Base-by-base conservation (phyloP, 1,140 invertebrate species). In the Meloidogyne floridensis region DNA sequence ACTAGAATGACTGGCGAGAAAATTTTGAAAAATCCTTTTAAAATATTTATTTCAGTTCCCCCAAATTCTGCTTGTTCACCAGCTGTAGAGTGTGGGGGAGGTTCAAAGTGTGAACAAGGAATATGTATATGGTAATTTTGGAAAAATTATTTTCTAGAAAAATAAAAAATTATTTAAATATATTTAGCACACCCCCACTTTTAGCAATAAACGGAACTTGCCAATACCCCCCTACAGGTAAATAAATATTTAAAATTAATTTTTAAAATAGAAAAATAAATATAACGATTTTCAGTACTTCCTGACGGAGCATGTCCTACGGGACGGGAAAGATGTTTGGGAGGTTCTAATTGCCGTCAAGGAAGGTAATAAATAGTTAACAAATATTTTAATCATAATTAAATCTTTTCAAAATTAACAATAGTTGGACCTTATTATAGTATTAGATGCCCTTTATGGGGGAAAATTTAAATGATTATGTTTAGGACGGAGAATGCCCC, bases 141-240 rank as follows among this genome's bases (percentile, higher is more conserved):
- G 32, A 32, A 54, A 32, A 42, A 42, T 71, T 18, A 42, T 71
- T 32, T 32, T 18, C 70, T 42, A 71, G 5, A 6, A 47, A 47
- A 47, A 47, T 11, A 53, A 75, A 75, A 20, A 75, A n/a, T 76
- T n/a, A 8, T n/a, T 18, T 47, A 54, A 75, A 43, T 51, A 75
- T 32, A 20, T 75, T 10, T 10, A 79, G 77, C 70, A 47, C 81
- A 15, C 9, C 74, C 10, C 86, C 86, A 13, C 53, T 86, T 32
- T 65, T 76, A 79, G 51, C 85, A 10, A 77, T 86, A 32, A 86
- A 88, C 70, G 86, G 78, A 59, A 83, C 84, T 15, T 86, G 85
- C 54, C 86, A 87, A 59, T 86, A 87, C 75, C 85, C 85, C 9
- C 85, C 85, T 3, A 78, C 86, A 8, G 86, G 86, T 86, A 73